These are phyloP conservation scores for Spilogale gracilis DNA, from an alignment of 2,113 vertebrate genomes.

Conservation along the genomic window DNA sequence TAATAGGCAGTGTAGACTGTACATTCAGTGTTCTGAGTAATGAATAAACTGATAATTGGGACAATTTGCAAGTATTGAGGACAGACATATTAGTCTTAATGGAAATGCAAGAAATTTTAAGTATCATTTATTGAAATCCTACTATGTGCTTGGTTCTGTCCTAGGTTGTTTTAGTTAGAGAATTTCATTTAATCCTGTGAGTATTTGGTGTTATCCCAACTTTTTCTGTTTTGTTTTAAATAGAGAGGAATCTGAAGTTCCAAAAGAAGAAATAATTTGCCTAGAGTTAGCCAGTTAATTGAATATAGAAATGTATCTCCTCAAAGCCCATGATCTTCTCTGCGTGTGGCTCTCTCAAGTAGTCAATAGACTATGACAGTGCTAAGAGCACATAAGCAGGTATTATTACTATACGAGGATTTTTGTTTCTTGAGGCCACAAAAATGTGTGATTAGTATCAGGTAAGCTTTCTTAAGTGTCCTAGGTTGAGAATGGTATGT, in stretches of 20 bases:
- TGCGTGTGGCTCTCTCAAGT: background rate
- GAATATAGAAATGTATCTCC: conserved; percentile 36
- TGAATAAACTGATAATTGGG: conserved; percentile 40
- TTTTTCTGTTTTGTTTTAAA: conserved; percentile 68
- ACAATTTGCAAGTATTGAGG: background rate
- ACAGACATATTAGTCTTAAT: background rate
- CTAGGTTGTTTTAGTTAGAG: background rate
- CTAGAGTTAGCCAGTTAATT: conserved; percentile 40
- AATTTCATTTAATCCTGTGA: conserved; percentile 26
- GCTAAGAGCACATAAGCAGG: background rate
- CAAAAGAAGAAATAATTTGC: conserved; percentile 55
- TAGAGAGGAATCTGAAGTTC: conserved; percentile 18
- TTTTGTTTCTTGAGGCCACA: background rate
- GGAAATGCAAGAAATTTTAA: conserved; percentile 45
- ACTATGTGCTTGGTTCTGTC: background rate
- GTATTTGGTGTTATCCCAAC: background rate
- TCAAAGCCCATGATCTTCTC: background rate
- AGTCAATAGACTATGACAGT: background rate
- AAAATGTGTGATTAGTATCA: background rate
- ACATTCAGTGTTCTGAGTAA: background rate
- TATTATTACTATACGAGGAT: background rate
- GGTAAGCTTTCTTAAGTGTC: background rate
- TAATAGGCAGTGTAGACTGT: background rate
- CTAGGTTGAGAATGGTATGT: background rate
- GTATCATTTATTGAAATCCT: conserved; percentile 45